Percentiles rank a stretch among this genome's conserved stretches.
Evolutionary conservation across 2,113 vertebrate species (phyloP).

Genomic region (Alexandromys fortis): DNA sequence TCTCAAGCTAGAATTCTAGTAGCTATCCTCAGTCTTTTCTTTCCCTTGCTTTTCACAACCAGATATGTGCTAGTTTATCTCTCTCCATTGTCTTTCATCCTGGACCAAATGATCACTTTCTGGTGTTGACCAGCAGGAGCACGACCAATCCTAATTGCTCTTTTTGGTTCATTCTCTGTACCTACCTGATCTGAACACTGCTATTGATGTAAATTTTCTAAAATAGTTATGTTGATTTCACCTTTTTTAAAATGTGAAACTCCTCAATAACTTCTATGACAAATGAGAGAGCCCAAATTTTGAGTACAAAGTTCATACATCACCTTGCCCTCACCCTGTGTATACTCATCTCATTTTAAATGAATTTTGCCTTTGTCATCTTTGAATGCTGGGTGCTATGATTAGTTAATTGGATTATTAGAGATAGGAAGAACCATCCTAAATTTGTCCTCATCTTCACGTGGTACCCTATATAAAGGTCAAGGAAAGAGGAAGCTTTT

Average conservation of each 20-base stretch:
- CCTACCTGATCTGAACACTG: neutral
- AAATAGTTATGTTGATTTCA: neutral
- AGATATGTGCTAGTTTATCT: neutral
- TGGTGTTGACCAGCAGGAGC: neutral
- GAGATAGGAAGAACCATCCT: neutral
- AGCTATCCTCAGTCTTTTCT: neutral
- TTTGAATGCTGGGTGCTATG: neutral
- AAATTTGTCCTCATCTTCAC: neutral
- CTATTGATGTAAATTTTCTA: neutral
- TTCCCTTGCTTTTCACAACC: neutral
- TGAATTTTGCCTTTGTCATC: neutral
- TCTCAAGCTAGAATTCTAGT: neutral
- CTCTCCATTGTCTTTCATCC: neutral
- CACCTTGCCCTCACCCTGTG: neutral
- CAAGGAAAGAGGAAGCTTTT: neutral
- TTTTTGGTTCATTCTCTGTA: neutral
- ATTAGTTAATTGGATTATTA: no score
- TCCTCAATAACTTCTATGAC: neutral
- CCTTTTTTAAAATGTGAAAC: neutral
- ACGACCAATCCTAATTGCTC: neutral
- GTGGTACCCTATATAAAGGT: neutral
- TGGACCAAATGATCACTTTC: neutral
- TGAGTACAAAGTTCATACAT: neutral
- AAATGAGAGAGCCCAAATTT: neutral
- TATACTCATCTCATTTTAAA: neutral